Percentiles rank a stretch among this genome's conserved stretches.
Conservation (phyloP, 2,113 vertebrate species). For the Panthera uncia region DNA sequence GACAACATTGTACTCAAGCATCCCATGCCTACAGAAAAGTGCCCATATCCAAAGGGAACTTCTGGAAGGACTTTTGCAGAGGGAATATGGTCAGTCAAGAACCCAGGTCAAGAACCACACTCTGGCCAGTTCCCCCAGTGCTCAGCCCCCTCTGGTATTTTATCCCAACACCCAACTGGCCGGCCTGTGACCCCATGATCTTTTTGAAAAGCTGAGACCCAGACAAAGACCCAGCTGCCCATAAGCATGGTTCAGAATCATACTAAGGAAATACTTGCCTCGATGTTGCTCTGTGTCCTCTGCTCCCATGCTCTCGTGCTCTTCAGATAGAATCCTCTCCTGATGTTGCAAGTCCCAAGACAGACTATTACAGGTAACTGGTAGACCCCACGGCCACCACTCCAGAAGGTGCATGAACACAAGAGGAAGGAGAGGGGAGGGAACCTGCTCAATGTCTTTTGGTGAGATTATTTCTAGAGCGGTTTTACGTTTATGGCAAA, state of each 20-base stretch:
- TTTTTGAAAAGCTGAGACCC: not conserved
- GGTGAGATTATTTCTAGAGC: not conserved
- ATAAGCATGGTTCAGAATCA: too few relatives aligned
- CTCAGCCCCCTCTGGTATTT: not conserved
- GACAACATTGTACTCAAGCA: not conserved
- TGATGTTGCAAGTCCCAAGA: rapidly evolving
- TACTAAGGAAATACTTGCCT: not conserved
- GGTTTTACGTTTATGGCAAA: not conserved
- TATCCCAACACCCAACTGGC: not conserved
- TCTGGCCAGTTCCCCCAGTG: not conserved
- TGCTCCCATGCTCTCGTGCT: not conserved
- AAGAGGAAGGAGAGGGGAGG: too few relatives aligned
- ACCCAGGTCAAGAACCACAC: not conserved
- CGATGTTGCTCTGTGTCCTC: too few relatives aligned
- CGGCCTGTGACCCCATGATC: rapidly evolving
- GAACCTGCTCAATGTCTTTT: not conserved
- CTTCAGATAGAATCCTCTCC: not conserved
- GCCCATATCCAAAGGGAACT: not conserved
- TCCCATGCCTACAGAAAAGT: not conserved
- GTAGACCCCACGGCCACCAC: rapidly evolving
- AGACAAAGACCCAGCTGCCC: not conserved
- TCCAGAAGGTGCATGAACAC: rapidly evolving
- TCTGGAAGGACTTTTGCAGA: not conserved
- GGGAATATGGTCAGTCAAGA: not conserved
- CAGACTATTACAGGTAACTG: rapidly evolving